phyloP scores from a whole-genome alignment of 2,797 vertebrate species.

The Anableps anableps region DNA sequence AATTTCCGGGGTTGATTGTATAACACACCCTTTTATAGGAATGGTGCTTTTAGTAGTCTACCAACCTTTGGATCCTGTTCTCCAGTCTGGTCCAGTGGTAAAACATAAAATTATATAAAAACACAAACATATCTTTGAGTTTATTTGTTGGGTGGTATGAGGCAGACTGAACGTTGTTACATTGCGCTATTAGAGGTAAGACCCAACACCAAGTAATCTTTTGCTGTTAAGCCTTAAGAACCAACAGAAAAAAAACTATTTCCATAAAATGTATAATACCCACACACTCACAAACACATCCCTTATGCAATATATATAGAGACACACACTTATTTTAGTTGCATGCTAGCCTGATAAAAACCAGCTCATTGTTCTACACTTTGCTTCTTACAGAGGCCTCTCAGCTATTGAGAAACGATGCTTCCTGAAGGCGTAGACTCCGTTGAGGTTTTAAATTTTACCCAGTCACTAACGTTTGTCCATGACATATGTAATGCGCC shows the following conservation, averaged over 20 bases:
- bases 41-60: constrained; percentile 11
- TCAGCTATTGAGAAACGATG: too few relatives aligned
- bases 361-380: too few relatives aligned
- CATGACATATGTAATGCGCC: too few relatives aligned
- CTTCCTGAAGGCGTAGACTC: too few relatives aligned
- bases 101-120: neutral
- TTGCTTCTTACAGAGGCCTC: too few relatives aligned
- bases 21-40: neutral
- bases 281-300: neutral
- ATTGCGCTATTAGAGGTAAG: neutral
- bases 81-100: neutral
- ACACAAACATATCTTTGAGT: neutral
- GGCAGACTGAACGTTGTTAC: neutral
- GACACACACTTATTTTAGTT: neutral
- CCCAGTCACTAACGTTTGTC: too few relatives aligned
- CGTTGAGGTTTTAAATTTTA: too few relatives aligned
- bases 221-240: neutral
- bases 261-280: neutral
- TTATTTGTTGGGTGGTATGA: neutral
- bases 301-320: neutral
- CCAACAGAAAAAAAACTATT: neutral
- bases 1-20: constrained; percentile 11
- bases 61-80: neutral
- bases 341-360: too few relatives aligned
- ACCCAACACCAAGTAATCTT: neutral